phyloP scores from a whole-genome alignment of 2,797 vertebrate species.

The Sebastes kiyomatsui region DNA sequence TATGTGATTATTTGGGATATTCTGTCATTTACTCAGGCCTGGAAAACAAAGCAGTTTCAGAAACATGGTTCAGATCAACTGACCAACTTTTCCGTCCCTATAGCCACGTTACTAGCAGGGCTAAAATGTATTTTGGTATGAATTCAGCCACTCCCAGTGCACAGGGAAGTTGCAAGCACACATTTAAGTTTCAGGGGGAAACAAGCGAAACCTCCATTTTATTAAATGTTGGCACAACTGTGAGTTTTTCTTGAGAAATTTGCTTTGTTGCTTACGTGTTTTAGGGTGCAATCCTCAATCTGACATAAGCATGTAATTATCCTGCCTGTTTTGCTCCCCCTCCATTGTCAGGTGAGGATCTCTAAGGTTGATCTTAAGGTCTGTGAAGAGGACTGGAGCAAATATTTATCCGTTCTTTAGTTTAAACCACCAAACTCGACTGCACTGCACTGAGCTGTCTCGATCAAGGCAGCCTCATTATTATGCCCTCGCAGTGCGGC shows the following conservation, averaged over 20 bases:
- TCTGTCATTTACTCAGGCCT: not conserved
- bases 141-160: not conserved
- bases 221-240: not conserved
- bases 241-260: slow-evolving; percentile 4
- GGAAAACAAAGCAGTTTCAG: not conserved
- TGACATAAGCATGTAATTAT: slow-evolving; percentile 20
- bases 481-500: slow-evolving; percentile 43
- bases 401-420: slow-evolving; percentile 29
- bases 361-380: slow-evolving; percentile 5
- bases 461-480: slow-evolving; percentile 45
- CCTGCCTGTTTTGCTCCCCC: not conserved
- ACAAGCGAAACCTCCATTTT: not conserved
- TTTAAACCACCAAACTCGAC: slow-evolving; percentile 31
- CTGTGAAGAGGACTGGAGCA: slow-evolving; percentile 28
- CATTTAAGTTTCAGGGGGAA: not conserved
- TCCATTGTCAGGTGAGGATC: slow-evolving; percentile 15
- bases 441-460: slow-evolving; percentile 41
- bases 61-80: not conserved
- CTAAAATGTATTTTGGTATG: not conserved
- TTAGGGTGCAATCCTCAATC: not conserved
- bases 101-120: not conserved
- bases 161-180: not conserved
- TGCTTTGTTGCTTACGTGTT: not conserved
- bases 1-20: not conserved
- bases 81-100: no score